These are phyloP conservation scores for Phocoena phocoena DNA, from an alignment of 2,113 vertebrate genomes.

Conservation along the genomic window DNA sequence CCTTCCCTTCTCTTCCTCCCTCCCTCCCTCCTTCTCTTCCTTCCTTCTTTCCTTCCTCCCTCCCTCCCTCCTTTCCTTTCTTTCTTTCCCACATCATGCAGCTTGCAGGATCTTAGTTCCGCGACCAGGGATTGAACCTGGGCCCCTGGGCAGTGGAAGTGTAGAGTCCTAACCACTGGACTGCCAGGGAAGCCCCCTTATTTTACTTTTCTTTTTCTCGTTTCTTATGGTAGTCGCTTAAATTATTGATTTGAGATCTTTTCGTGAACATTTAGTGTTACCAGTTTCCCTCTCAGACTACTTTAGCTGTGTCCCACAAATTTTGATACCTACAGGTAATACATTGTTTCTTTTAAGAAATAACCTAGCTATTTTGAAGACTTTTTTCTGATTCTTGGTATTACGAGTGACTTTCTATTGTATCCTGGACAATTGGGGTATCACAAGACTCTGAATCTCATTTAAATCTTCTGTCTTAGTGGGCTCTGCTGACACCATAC, in stretches of 20 bases:
- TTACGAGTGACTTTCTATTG: background rate
- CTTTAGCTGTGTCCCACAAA: background rate
- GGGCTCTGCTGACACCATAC: background rate
- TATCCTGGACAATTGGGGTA: background rate
- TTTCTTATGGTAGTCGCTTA: background rate
- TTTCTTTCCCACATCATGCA: too few species aligned
- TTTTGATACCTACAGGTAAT: background rate
- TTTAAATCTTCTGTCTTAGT: background rate
- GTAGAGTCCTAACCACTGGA: background rate
- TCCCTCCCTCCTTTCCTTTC: too few species aligned
- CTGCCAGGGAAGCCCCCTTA: background rate
- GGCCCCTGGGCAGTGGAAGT: background rate
- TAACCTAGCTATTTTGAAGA: background rate
- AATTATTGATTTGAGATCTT: background rate
- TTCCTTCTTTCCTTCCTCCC: too few species aligned
- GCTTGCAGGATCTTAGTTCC: too few species aligned
- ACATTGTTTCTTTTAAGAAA: background rate
- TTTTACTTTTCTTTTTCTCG: background rate
- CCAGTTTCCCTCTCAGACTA: background rate
- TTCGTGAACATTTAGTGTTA: background rate
- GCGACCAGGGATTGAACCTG: background rate
- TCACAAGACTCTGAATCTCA: background rate
- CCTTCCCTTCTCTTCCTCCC: too few species aligned
- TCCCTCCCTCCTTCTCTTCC: too few species aligned
- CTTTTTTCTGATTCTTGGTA: background rate